Percentiles rank a stretch among this genome's conserved stretches.
Evolutionary conservation across 2,797 vertebrate species (phyloP).

Genomic region (Hoplostethus atlanticus): DNA sequence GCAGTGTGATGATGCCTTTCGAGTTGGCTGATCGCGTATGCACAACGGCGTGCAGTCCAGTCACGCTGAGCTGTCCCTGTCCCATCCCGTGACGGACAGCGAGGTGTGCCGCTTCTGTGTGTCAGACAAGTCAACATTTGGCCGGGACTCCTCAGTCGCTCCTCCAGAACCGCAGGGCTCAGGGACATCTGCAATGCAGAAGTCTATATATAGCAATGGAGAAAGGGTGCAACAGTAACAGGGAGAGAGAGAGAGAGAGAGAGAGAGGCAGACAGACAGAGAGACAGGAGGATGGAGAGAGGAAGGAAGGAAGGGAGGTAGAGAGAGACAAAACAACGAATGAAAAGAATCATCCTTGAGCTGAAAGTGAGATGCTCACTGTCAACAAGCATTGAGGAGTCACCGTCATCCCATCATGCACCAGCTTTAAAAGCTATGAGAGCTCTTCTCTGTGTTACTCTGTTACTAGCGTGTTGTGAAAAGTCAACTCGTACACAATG

Average conservation of each 20-base stretch:
- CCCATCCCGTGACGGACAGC: conserved; percentile 1
- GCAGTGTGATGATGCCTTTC: conserved; percentile 57
- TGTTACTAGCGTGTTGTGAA: too few species aligned
- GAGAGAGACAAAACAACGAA: conserved; percentile 18
- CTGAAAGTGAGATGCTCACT: conserved; percentile 16
- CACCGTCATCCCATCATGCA: neutral
- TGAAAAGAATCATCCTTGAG: conserved; percentile 13
- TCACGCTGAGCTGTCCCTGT: conserved; percentile 13
- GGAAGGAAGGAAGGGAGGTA: conserved; percentile 6
- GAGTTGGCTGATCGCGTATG: conserved; percentile 29
- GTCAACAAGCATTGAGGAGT: neutral
- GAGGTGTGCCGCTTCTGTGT: neutral
- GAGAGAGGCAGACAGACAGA: conserved; percentile 28
- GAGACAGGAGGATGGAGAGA: conserved; percentile 36
- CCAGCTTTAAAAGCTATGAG: neutral
- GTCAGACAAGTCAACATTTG: conserved; percentile 51
- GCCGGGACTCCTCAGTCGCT: conserved; percentile 65
- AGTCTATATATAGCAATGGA: conserved; percentile 79
- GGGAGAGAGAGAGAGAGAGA: conserved; percentile 29
- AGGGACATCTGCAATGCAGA: conserved; percentile 84
- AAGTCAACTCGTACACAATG: too few species aligned
- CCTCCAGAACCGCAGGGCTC: conserved; percentile 65
- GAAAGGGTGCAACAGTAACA: conserved; percentile 32
- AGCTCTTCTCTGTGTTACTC: too few species aligned
- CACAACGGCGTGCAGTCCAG: neutral